phyloP scores from a whole-genome alignment of 2,797 vertebrate genomes.

The Alcedo quadribrachys region DNA sequence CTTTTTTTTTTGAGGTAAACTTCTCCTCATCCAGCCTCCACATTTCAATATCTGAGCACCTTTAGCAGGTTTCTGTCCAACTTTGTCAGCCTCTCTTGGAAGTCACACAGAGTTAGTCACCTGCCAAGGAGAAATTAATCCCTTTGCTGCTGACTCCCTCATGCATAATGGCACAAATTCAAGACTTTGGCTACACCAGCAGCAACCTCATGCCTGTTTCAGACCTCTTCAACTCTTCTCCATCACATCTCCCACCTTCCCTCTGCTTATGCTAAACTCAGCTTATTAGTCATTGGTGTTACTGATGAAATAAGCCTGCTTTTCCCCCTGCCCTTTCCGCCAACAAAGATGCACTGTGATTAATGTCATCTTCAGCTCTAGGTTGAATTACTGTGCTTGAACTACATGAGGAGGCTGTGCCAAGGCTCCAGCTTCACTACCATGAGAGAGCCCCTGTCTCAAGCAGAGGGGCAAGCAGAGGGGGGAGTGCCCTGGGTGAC shows the following conservation, averaged over 20 bases:
- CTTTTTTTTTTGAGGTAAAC: not conserved
- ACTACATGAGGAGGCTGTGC: fast-evolving
- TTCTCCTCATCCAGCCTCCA: not conserved
- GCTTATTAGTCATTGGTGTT: not conserved
- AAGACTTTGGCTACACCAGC: not conserved
- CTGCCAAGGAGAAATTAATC: constrained; percentile 54
- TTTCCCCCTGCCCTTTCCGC: not conserved
- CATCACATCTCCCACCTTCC: not conserved
- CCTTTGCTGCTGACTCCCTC: constrained; percentile 9
- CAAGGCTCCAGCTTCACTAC: not conserved
- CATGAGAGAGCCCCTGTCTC: not conserved
- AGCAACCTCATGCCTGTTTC: not conserved
- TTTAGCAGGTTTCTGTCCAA: constrained; percentile 7
- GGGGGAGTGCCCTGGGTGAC: not conserved
- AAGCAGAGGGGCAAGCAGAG: not conserved
- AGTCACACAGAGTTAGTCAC: not conserved
- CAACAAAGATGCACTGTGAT: not conserved
- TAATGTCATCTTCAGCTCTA: not conserved
- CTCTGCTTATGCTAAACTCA: not conserved
- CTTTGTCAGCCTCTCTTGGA: constrained; percentile 12
- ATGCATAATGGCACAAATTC: not conserved
- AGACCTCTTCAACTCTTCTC: not conserved
- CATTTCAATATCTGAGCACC: not conserved
- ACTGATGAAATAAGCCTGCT: not conserved
- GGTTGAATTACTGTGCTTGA: not conserved